phyloP scores from a whole-genome alignment of 2,797 vertebrate genomes.

The Hoplostethus mediterraneus region DNA sequence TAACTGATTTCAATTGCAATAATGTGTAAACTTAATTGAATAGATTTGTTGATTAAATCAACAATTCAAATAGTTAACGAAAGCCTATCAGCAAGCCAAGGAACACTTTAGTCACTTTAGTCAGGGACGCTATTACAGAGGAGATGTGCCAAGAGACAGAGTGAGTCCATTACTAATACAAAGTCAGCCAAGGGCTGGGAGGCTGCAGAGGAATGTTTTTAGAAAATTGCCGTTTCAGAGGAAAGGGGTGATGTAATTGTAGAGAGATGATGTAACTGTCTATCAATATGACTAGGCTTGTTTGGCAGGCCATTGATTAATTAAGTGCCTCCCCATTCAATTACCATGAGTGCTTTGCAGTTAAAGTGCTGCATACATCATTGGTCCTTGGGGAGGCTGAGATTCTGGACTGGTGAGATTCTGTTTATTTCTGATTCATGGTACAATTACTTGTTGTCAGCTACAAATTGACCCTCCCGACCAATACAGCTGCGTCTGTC shows the following conservation, averaged over 20 bases:
- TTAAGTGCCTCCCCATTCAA: constrained; percentile 43
- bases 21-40: not conserved
- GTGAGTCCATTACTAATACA: constrained; percentile 15
- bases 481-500: constrained; percentile 3
- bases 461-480: not conserved
- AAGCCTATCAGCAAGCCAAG: constrained; percentile 9
- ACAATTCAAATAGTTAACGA: constrained; percentile 2
- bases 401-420: constrained; percentile 16
- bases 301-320: constrained; percentile 58
- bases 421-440: constrained; percentile 17
- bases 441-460: constrained; percentile 1
- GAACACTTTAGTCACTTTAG: not conserved
- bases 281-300: constrained; percentile 44
- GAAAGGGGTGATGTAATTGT: constrained; percentile 49
- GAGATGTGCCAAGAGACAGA: constrained; percentile 17
- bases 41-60: constrained; percentile 5
- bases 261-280: constrained; percentile 60
- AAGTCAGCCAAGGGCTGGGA: constrained; percentile 44
- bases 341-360: constrained; percentile 34
- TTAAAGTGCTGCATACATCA: constrained; percentile 51
- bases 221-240: constrained; percentile 38
- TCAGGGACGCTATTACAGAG: constrained; percentile 4
- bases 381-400: constrained; percentile 22
- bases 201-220: constrained; percentile 34
- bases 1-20: not conserved